Evolutionary conservation across 2,888 invertebrate species (phyloP), one percentile per base, ranked within the genome.

Genomic region (Luperina nickerlii): DNA sequence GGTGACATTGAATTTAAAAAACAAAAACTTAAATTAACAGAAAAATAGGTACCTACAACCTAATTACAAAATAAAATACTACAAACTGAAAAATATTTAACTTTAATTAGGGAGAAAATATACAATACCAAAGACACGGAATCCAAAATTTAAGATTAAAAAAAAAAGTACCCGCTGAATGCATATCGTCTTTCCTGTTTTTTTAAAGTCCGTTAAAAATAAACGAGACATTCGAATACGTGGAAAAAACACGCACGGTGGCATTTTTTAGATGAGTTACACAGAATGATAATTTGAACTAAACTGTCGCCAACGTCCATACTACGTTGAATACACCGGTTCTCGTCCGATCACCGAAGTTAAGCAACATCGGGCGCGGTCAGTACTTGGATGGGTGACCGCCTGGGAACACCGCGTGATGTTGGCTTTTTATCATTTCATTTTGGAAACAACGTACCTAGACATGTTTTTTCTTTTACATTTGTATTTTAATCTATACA

Each of bases 291-390:
- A 75, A 18, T 76, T 76, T 76, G 0, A 20, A n/a, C 3, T 0
- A 0, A 0, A 0, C 24, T 18, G 0, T 24, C 18, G 83, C 80
- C 80, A 92, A 93, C 92, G 95, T 94, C 94, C 95, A 95, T 94
- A 95, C 95, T 92, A 95, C 92, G 94, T 95, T 95, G 95, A 95
- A 95, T 86, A 94, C 94, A 94, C 95, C 94, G 95, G 94, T 84
- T 89, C 85, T 89, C 83, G 76, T 87, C 84, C 79, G 82, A 87
- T 88, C 83, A 83, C 89, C 86, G 84, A 85, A 86, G 81, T 85
- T 86, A 85, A 94, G 94, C 94, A 94, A 92, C 94, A 91, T 94
- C 92, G 94, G 94, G 94, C 93, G 93, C 89, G 92, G 92, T 94
- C 93, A 94, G 94, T 94, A 94, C 94, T 94, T 95, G 93, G 94